Evolutionary conservation across 2,888 invertebrate genomes (phyloP).

Genomic region (Leptopterna dolabrata): DNA sequence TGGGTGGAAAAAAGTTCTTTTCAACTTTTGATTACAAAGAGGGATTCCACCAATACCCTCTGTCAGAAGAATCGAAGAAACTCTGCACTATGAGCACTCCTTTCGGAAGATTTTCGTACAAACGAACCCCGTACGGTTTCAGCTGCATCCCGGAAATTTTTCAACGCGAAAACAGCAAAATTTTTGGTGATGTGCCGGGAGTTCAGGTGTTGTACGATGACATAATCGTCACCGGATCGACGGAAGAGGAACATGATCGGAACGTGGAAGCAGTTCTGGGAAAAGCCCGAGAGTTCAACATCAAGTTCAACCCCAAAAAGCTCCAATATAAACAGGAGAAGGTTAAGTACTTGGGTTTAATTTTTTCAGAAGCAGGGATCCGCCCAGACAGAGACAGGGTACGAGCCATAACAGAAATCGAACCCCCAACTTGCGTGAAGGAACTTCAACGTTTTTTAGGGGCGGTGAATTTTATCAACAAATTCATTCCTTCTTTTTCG

Average conservation of each 20-base stretch:
- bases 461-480: too few relatives aligned
- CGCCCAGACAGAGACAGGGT: too few relatives aligned
- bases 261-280: background rate
- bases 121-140: conserved; percentile 13
- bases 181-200: too few relatives aligned
- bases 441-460: too few relatives aligned
- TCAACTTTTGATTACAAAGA: too few relatives aligned
- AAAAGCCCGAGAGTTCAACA: background rate
- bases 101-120: background rate
- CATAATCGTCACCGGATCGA: background rate
- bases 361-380: background rate
- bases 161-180: background rate
- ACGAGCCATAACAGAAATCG: too few relatives aligned
- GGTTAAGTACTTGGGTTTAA: background rate
- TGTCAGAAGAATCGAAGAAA: background rate
- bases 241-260: background rate
- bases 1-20: too few relatives aligned
- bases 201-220: too few relatives aligned
- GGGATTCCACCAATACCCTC: too few relatives aligned
- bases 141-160: background rate
- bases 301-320: background rate
- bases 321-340: background rate
- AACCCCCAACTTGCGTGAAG: too few relatives aligned
- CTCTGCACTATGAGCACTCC: background rate
- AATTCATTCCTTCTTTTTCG: too few relatives aligned